Conservation (phyloP, 2,113 vertebrate genomes). For the Dipodomys merriami region DNA sequence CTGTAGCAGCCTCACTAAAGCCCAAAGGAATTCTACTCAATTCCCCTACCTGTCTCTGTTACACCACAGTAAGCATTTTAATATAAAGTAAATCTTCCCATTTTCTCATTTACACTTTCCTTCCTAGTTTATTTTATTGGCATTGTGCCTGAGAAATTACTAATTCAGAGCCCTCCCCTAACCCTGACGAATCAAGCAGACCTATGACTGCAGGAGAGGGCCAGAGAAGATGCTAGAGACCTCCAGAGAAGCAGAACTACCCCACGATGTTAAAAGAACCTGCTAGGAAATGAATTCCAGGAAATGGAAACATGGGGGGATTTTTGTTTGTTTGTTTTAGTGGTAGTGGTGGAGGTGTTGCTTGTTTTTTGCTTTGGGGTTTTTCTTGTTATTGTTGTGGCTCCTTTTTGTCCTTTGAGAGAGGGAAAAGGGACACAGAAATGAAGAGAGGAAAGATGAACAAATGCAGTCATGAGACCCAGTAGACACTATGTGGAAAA, state of each 20-base stretch:
- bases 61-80: slow-evolving; percentile 15
- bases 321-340: too few relatives aligned
- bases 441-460: too few relatives aligned
- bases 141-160: slow-evolving; percentile 4
- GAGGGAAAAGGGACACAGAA: too few relatives aligned
- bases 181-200: neutral
- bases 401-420: too few relatives aligned
- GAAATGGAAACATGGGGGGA: too few relatives aligned
- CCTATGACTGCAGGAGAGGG: neutral
- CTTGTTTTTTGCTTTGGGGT: too few relatives aligned
- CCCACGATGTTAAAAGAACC: slow-evolving; percentile 59
- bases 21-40: neutral
- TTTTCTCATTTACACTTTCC: slow-evolving; percentile 18
- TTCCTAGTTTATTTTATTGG: slow-evolving; percentile 33
- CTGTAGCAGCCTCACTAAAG: neutral
- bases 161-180: neutral
- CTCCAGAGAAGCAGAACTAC: neutral
- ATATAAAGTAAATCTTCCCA: neutral
- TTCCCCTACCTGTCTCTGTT: neutral
- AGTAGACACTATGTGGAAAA: too few relatives aligned
- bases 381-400: neutral
- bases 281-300: neutral
- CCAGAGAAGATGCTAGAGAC: neutral
- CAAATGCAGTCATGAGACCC: too few relatives aligned
- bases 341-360: too few relatives aligned